These are phyloP conservation scores for Caenorhabditis inopinata DNA, from an alignment of 1,140 invertebrate species.

Conservation along the genomic window DNA sequence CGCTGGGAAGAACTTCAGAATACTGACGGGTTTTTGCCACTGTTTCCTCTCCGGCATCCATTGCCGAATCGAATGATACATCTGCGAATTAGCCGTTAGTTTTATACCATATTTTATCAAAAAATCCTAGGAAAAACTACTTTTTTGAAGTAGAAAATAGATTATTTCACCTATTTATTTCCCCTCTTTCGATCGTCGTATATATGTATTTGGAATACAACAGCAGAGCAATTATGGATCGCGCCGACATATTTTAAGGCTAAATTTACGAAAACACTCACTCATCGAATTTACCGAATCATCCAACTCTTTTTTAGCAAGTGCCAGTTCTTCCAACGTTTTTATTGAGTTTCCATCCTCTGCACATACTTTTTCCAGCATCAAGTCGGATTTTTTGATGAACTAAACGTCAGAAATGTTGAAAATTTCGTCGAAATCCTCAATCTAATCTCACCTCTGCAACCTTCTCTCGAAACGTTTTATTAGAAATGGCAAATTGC, in stretches of 20 bases:
- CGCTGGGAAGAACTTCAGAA: not conserved
- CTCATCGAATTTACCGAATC: not conserved
- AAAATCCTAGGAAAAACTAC: too few species aligned
- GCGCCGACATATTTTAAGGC: not conserved
- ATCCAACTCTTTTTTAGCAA: conserved; percentile 3
- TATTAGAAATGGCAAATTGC: not conserved
- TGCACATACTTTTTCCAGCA: conserved; percentile 6
- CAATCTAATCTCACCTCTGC: not conserved
- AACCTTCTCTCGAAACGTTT: not conserved
- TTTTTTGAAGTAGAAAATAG: too few species aligned
- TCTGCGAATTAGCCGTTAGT: too few species aligned
- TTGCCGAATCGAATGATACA: not conserved
- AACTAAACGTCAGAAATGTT: not conserved
- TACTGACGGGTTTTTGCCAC: conserved; percentile 3
- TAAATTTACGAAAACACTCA: not conserved
- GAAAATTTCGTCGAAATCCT: too few species aligned
- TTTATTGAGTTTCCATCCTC: not conserved
- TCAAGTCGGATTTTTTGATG: conserved; percentile 21
- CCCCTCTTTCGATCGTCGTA: too few species aligned
- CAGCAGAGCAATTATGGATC: too few species aligned
- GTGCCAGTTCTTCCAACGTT: not conserved
- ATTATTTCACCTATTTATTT: too few species aligned
- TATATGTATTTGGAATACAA: too few species aligned
- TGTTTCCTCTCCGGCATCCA: not conserved
- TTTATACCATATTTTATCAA: too few species aligned